Conservation (phyloP, 2,888 invertebrate species). For the Stenolophus ochropezus region DNA sequence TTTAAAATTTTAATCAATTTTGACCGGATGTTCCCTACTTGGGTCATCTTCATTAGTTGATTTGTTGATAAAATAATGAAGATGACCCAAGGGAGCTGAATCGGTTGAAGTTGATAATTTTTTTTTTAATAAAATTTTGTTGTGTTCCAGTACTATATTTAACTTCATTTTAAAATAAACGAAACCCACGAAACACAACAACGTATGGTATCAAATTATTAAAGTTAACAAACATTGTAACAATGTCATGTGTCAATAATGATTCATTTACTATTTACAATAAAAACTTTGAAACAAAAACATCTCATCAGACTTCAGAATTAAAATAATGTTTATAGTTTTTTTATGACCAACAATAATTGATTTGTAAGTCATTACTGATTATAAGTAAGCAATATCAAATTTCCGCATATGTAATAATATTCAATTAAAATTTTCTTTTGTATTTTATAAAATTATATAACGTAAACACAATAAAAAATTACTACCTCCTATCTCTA, state of each 20-base stretch:
- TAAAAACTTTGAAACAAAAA: background rate
- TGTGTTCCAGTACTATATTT: too few relatives aligned
- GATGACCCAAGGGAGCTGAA: too few relatives aligned
- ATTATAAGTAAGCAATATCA: background rate
- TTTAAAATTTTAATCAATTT: too few relatives aligned
- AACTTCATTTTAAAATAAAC: too few relatives aligned
- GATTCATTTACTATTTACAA: background rate
- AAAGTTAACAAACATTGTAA: background rate
- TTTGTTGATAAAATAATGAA: too few relatives aligned
- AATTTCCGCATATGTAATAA: constrained; percentile 1
- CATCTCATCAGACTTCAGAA: background rate
- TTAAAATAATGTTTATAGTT: background rate
- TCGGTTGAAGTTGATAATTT: too few relatives aligned
- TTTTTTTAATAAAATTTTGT: too few relatives aligned
- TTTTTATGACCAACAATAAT: background rate
- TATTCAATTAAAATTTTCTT: background rate
- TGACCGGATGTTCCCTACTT: too few relatives aligned
- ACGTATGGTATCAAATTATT: too few relatives aligned
- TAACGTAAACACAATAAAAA: background rate
- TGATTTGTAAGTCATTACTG: background rate
- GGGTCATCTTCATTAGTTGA: too few relatives aligned
- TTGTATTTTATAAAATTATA: background rate
- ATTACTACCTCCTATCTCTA: background rate
- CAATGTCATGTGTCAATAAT: background rate
- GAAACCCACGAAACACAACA: too few relatives aligned